These are phyloP conservation scores for Zonitis immaculata DNA, from an alignment of 2,888 invertebrate species.

Conservation along the genomic window DNA sequence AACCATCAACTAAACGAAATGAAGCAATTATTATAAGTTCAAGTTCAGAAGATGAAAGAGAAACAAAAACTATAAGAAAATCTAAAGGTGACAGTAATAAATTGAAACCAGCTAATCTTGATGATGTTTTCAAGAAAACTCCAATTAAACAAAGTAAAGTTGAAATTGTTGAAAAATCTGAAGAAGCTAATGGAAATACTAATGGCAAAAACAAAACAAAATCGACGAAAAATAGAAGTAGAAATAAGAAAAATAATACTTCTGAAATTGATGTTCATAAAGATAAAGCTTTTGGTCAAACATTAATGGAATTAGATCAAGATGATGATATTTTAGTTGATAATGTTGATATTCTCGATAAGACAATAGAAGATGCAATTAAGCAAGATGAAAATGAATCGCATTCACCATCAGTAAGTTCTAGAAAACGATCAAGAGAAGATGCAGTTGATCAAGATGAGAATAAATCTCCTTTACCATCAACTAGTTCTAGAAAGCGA, in stretches of 20 bases:
- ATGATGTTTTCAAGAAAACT: constrained; percentile 57
- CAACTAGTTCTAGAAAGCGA: constrained; percentile 16
- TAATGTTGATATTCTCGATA: constrained; percentile 37
- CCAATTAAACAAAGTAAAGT: constrained; percentile 55
- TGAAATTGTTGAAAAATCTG: constrained; percentile 26
- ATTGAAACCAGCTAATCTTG: constrained; percentile 49
- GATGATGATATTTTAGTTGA: constrained; percentile 41
- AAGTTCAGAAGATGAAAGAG: constrained; percentile 32
- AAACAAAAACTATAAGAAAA: constrained; percentile 34
- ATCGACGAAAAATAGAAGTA: constrained; percentile 15
- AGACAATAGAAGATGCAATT: constrained; percentile 33
- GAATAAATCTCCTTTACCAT: constrained; percentile 25
- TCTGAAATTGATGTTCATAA: constrained; percentile 55
- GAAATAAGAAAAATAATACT: constrained; percentile 32
- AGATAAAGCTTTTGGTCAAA: constrained; percentile 67
- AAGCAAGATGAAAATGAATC: too few species aligned
- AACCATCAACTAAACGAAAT: constrained; percentile 16
- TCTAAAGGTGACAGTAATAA: constrained; percentile 29
- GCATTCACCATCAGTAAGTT: too few species aligned
- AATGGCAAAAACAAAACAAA: constrained; percentile 20
- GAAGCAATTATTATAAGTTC: constrained; percentile 24
- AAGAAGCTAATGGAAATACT: constrained; percentile 17
- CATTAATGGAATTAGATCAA: constrained; percentile 63
- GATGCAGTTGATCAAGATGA: too few species aligned
- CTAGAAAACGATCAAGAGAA: too few species aligned